A percentile compares a stretch with the other conserved stretches of the same genome.
Evolutionary conservation across 2,113 vertebrate species (phyloP).

Genomic region (Xyliphius kryptos): DNA sequence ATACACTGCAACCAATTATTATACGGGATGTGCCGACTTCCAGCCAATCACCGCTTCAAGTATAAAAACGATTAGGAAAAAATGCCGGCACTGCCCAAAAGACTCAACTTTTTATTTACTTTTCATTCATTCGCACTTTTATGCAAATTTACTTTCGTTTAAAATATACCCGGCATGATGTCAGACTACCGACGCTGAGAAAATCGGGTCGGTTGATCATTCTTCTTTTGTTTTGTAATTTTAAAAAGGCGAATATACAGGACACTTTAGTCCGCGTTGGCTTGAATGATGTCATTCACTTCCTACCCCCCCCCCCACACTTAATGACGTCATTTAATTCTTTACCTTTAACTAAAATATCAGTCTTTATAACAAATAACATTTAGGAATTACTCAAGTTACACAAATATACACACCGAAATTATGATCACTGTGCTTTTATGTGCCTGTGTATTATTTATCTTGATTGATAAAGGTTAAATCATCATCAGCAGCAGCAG

Average conservation of each 20-base stretch:
- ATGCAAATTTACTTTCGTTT: too few relatives aligned
- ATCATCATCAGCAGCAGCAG: neutral
- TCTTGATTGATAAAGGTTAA: too few relatives aligned
- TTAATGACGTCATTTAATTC: too few relatives aligned
- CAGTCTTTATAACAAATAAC: too few relatives aligned
- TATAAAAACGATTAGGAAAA: neutral
- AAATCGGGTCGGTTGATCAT: too few relatives aligned
- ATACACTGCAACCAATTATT: neutral
- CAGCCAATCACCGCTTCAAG: neutral
- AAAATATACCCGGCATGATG: too few relatives aligned
- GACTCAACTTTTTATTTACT: neutral
- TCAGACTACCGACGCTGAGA: too few relatives aligned
- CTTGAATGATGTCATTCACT: slow-evolving; percentile 46
- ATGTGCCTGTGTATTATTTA: too few relatives aligned
- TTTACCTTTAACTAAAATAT: too few relatives aligned
- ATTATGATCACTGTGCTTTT: too few relatives aligned
- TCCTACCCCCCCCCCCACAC: neutral
- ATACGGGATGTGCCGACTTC: neutral
- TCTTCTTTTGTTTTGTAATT: slow-evolving; percentile 14
- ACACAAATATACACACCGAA: too few relatives aligned
- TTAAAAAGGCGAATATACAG: slow-evolving; percentile 37
- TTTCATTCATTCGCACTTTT: neutral
- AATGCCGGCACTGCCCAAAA: neutral
- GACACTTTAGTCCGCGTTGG: slow-evolving; percentile 40
- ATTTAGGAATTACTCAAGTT: too few relatives aligned